Evolutionary conservation across 2,113 vertebrate genomes (phyloP), one percentile per base, ranked within the genome.

Genomic region (Benitochromis conjunctus): DNA sequence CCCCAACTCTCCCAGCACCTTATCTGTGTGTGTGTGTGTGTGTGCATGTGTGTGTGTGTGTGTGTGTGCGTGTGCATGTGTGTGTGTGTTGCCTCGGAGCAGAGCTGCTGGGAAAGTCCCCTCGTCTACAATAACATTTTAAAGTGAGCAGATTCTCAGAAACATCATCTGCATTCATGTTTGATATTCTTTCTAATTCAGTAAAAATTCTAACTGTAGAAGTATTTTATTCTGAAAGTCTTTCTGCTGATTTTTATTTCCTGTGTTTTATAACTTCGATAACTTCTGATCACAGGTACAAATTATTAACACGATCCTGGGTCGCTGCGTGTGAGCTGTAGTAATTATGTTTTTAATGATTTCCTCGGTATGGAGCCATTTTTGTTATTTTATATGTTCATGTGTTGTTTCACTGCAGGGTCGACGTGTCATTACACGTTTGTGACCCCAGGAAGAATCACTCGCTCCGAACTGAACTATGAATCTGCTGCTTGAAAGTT

Each of bases 1-100:
- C 91, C 89, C 87, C 91, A 51, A 13, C 69, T 92, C 90, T 92
- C 91, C 89, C 93, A 92, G 86, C 57, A 51, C 86, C 85, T 83
- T 62, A 56, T 86, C 81, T 36, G 0, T 69, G 12, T 69, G 12
- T 41, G 19, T 64, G 60, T 34, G 31, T 11, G 1, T 2, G 9
- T 57, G 54, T 24, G 54, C 26, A n/a, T 13, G 26, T 26, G 26
- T 26, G 26, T 26, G 26, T 26, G 26, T 26, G 26, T 26, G 54
- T 13, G 26, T 26, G 26, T 26, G 26, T 26, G 26, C 3, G 26
- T 26, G 26, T 26, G 26, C 3, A 3, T 26, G 79, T 54, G 43
- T 46, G 43, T 46, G 9, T 34, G 60, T 38, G 34, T 43, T 83
- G 29, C 36, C 16, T 82, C 13, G 12, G 24, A 31, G 29, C 29